A percentile compares a stretch with the other conserved stretches of the same genome.
Evolutionary conservation across 2,797 vertebrate genomes (phyloP).

Genomic region (Sardinella longiceps): DNA sequence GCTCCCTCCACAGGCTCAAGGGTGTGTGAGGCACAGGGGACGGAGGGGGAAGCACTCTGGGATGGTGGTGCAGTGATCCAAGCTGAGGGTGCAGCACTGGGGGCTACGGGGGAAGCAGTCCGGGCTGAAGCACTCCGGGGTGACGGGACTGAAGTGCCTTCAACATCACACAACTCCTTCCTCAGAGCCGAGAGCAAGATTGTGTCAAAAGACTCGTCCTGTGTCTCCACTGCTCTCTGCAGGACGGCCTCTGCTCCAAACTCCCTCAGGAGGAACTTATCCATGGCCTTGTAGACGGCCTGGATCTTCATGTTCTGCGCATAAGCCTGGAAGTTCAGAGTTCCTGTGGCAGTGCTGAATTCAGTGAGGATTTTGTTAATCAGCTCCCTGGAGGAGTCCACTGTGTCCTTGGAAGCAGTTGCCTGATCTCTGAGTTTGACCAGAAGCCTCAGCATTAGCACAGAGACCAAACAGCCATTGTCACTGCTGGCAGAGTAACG

Average conservation of each 20-base stretch:
- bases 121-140: too few species aligned
- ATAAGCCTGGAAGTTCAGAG: background rate
- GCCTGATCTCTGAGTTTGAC: background rate
- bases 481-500: background rate
- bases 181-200: background rate
- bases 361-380: background rate
- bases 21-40: too few species aligned
- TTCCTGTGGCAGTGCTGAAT: background rate
- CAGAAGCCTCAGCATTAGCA: background rate
- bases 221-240: background rate
- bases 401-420: background rate
- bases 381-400: background rate
- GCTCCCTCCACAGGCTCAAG: too few species aligned
- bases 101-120: too few species aligned
- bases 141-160: background rate
- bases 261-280: background rate
- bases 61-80: too few species aligned
- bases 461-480: background rate
- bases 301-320: background rate
- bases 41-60: too few species aligned
- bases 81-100: too few species aligned
- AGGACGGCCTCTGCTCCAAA: background rate
- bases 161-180: background rate
- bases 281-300: background rate
- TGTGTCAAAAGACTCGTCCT: background rate